Base-by-base conservation (phyloP, 2,113 vertebrate species). In the Loxodonta africana region DNA sequence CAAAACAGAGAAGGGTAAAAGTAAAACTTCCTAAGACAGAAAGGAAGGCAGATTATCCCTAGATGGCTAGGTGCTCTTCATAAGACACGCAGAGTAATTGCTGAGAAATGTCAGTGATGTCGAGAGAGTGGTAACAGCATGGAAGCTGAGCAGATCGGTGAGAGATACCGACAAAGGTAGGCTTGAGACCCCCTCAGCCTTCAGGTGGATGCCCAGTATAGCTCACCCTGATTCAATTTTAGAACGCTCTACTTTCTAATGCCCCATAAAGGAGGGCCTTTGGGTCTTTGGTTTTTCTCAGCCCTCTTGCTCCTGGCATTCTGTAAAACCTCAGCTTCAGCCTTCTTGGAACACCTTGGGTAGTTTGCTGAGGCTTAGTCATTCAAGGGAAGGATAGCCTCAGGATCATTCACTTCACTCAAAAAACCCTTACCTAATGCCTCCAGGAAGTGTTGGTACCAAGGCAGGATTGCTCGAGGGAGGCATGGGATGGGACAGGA, bases 361-460 rank as follows among this genome's bases (percentile, higher is more conserved):
- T 84, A 65, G 33, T 44, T 83, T 62, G 21, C 41, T 37, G 74
- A 83, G 53, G 71, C 62, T 48, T 57, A 67, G 46, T 1, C 46
- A 25, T 48, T 48, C 0, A 0, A 8, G 62, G 15, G 17, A 62
- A 21, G 3, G 28, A n/a, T 37, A 21, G 44, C 62, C 51, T 86
- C 30, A 37, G 6, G 62, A 46, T 86, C 23, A 14, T 69, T 90
- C 23, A 28, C 18, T 71, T 82, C 41, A 71, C 17, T 83, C 80
- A 65, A 48, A 8, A n/a, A 41, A 28, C 0, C 33, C 30, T 80
- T 2, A 11, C 5, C 0, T 1, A 83, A 30, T 0, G 1, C 21
- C 5, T 17, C 51, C 3, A 80, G 76, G 41, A 1, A 1, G 67
- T 0, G 4, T 71, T 48, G 30, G 48, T 21, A 21, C 33, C 73